Percentiles rank a stretch among this genome's conserved stretches.
Evolutionary conservation across 2,113 vertebrate species (phyloP).

Genomic region (Formicarius rufipectus): DNA sequence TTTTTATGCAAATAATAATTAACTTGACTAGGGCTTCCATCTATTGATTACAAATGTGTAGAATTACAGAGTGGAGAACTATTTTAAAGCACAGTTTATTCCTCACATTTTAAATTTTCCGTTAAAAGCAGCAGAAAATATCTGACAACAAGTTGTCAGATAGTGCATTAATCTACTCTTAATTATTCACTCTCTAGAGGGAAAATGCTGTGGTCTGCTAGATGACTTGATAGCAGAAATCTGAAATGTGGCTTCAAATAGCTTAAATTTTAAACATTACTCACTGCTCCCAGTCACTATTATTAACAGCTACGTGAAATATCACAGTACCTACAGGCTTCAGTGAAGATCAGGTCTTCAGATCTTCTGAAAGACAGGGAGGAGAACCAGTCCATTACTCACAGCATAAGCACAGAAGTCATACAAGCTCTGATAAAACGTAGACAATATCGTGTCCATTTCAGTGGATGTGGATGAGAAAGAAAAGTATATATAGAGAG

Average conservation of each 20-base stretch:
- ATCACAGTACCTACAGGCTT: background rate
- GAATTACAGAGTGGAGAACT: background rate
- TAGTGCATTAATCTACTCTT: background rate
- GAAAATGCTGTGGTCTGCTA: background rate
- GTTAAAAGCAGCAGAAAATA: background rate
- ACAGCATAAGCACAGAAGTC: background rate
- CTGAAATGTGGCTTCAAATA: conserved; percentile 5
- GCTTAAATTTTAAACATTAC: background rate
- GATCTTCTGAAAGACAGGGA: background rate
- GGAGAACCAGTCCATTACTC: background rate
- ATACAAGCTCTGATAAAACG: background rate
- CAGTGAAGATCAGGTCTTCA: background rate
- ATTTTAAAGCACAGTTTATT: background rate
- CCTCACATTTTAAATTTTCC: background rate
- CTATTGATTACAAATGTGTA: background rate
- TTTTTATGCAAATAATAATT: conserved; percentile 16
- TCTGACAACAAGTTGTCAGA: background rate
- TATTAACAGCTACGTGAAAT: conserved; percentile 1
- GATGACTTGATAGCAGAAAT: background rate
- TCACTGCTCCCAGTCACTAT: background rate
- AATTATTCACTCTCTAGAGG: conserved; percentile 2
- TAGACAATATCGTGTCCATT: background rate
- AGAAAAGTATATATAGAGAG: background rate
- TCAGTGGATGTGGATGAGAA: background rate
- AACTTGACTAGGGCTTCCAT: background rate